These are phyloP conservation scores for Xiphydria camelus DNA, from an alignment of 2,888 invertebrate species.

Conservation along the genomic window DNA sequence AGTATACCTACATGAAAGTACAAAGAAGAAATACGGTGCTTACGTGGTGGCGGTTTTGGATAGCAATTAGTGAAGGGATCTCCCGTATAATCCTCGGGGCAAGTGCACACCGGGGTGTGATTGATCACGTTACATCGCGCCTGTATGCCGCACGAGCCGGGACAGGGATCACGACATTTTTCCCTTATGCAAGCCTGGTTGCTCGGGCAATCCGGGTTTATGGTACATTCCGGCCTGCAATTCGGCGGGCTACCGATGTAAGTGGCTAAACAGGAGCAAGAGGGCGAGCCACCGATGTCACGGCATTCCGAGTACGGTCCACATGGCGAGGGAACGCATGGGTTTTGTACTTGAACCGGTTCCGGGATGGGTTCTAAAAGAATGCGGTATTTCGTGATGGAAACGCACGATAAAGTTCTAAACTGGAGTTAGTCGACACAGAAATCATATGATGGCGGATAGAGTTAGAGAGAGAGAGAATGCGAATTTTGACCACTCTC, in stretches of 20 bases:
- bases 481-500: conserved; percentile 50
- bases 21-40: too few relatives aligned
- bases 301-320: conserved; percentile 70
- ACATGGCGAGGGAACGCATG: conserved; percentile 62
- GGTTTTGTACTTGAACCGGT: conserved; percentile 36
- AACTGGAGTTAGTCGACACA: too few relatives aligned
- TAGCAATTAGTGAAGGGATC: conserved; percentile 69
- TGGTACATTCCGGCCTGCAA: conserved; percentile 63
- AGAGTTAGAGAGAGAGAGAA: neutral
- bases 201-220: conserved; percentile 74
- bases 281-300: conserved; percentile 64
- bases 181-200: conserved; percentile 74
- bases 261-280: conserved; percentile 67
- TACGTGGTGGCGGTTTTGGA: conserved; percentile 55
- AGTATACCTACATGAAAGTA: too few relatives aligned
- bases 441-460: neutral
- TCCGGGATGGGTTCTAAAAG: conserved; percentile 33
- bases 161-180: conserved; percentile 78
- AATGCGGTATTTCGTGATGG: too few relatives aligned
- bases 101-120: conserved; percentile 75
- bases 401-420: too few relatives aligned
- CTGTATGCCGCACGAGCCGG: conserved; percentile 73
- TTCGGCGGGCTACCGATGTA: conserved; percentile 71
- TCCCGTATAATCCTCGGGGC: conserved; percentile 70
- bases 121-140: conserved; percentile 76